phyloP scores from a whole-genome alignment of 2,113 vertebrate species.

The Gopherus evgoodei region DNA sequence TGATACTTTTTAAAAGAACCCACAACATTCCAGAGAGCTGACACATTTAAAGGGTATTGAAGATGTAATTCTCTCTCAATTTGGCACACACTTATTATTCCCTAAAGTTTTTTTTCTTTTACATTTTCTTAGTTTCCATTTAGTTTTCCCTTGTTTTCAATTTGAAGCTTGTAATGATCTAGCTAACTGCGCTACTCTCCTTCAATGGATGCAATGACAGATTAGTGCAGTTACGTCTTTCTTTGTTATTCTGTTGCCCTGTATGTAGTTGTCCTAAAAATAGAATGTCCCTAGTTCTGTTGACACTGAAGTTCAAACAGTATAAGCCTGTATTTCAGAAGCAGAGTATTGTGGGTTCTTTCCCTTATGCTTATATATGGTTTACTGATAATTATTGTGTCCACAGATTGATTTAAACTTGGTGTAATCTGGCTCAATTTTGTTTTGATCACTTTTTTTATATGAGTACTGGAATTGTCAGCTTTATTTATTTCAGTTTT shows the following conservation, averaged over 20 bases:
- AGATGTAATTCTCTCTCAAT: not conserved
- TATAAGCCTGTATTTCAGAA: constrained; percentile 9
- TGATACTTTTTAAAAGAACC: not conserved
- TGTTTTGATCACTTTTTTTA: not conserved
- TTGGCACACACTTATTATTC: not conserved
- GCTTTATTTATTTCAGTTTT: not conserved
- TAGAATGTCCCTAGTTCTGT: not conserved
- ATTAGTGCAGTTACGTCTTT: not conserved
- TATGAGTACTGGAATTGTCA: not conserved
- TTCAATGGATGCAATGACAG: not conserved
- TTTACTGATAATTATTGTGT: not conserved
- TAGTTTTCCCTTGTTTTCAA: not conserved
- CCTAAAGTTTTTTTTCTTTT: not conserved
- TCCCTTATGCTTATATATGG: not conserved
- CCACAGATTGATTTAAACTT: constrained; percentile 16
- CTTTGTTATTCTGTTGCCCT: not conserved
- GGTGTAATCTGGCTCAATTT: constrained; percentile 18
- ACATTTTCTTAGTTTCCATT: not conserved
- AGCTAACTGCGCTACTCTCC: not conserved
- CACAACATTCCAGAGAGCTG: not conserved
- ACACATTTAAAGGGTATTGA: not conserved
- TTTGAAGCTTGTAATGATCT: not conserved
- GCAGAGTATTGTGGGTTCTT: constrained; percentile 31
- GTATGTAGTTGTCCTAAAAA: not conserved
- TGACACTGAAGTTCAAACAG: not conserved